Percentiles rank a stretch among this genome's conserved stretches.
Conservation (phyloP, 2,888 invertebrate species). For the Elgonia sp. region DNA sequence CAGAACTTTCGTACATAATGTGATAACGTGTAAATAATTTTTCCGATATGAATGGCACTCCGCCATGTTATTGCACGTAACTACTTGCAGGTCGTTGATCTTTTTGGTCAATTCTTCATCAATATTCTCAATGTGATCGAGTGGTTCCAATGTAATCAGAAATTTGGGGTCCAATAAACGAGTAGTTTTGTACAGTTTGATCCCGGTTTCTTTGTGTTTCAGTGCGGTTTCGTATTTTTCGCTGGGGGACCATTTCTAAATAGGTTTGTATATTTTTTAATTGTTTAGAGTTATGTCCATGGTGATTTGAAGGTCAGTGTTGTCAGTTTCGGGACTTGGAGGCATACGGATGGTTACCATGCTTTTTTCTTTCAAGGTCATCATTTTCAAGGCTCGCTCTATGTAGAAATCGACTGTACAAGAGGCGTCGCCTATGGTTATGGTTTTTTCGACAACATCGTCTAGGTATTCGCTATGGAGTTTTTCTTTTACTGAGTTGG, state of each 20-base stretch:
- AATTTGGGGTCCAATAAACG: slow-evolving; percentile 91
- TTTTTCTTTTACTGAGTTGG: slow-evolving; percentile 84
- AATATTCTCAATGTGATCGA: slow-evolving; percentile 86
- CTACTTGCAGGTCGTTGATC: slow-evolving; percentile 89
- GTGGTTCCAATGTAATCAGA: slow-evolving; percentile 89
- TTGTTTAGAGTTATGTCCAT: slow-evolving; percentile 87
- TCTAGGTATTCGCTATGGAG: slow-evolving; percentile 87
- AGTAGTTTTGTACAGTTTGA: slow-evolving; percentile 90
- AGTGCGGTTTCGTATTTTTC: slow-evolving; percentile 88
- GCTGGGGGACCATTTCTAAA: slow-evolving; percentile 89
- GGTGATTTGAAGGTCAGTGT: slow-evolving; percentile 85
- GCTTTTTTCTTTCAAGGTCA: slow-evolving; percentile 88
- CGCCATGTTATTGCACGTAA: slow-evolving; percentile 94
- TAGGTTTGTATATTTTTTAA: slow-evolving; percentile 87
- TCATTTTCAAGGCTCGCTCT: slow-evolving; percentile 88
- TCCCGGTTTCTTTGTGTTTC: slow-evolving; percentile 89
- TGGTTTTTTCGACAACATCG: slow-evolving; percentile 68
- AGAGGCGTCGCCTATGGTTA: slow-evolving; percentile 87
- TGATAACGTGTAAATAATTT: no score
- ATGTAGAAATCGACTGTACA: slow-evolving; percentile 88
- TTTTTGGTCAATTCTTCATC: slow-evolving; percentile 87
- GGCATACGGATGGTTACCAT: slow-evolving; percentile 82
- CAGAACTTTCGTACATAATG: no score
- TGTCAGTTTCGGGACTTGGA: slow-evolving; percentile 82
- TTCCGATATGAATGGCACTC: slow-evolving; percentile 92